These are phyloP conservation scores for Magallana angulata DNA, from an alignment of 1,140 invertebrate genomes.

Conservation along the genomic window DNA sequence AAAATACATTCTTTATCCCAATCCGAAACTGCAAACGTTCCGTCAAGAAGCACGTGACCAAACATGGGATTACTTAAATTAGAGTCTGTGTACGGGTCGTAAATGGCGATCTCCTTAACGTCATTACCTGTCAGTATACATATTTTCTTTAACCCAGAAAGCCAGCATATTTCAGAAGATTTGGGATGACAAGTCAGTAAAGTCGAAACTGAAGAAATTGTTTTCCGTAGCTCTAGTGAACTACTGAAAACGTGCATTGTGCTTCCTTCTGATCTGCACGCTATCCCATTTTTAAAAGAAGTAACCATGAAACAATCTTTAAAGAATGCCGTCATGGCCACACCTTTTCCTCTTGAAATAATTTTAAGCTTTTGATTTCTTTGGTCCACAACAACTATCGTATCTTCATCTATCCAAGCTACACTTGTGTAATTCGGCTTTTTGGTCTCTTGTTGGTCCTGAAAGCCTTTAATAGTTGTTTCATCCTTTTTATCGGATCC, in stretches of 20 bases:
- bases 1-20: not conserved
- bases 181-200: not conserved
- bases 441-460: not conserved
- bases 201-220: not conserved
- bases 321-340: not conserved
- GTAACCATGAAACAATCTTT: not conserved
- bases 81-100: not conserved
- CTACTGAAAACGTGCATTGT: not conserved
- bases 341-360: not conserved
- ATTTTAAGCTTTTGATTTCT: not conserved
- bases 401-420: conserved; percentile 13
- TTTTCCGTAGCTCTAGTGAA: not conserved
- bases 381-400: not conserved
- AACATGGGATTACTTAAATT: not conserved
- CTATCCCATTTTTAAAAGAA: not conserved
- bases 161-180: not conserved
- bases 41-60: not conserved
- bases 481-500: not conserved
- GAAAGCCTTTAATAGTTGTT: not conserved
- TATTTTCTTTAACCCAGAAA: not conserved
- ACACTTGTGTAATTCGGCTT: not conserved
- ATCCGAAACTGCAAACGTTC: not conserved
- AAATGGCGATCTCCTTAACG: not conserved
- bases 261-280: not conserved
- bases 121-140: not conserved